phyloP scores from a whole-genome alignment of 1,140 invertebrate genomes.

The Hyposmocoma kahamanoa region DNA sequence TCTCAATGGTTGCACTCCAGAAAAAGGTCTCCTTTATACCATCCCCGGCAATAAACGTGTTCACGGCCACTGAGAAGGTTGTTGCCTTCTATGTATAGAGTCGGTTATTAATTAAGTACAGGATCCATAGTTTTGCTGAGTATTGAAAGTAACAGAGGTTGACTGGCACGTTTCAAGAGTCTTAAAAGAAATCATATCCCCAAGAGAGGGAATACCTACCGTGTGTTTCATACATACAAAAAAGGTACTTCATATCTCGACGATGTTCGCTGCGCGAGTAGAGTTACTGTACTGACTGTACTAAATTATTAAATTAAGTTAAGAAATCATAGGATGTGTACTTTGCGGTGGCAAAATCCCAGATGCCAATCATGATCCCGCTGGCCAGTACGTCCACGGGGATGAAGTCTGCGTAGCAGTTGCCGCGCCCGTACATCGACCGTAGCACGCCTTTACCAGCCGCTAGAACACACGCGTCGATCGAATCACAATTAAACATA shows the following conservation, averaged over 20 bases:
- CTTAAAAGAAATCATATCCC: too few species aligned
- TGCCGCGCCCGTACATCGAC: not conserved
- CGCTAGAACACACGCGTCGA: too few species aligned
- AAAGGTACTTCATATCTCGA: not conserved
- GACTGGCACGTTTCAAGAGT: too few species aligned
- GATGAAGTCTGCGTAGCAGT: not conserved
- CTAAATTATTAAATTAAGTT: not conserved
- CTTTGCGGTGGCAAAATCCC: not conserved
- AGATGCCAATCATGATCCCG: not conserved
- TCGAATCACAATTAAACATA: too few species aligned
- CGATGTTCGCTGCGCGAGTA: not conserved
- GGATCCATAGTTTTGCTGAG: too few species aligned
- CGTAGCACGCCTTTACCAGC: not conserved
- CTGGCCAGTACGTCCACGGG: not conserved
- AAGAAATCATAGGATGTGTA: not conserved
- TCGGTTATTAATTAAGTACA: too few species aligned
- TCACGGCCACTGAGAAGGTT: too few species aligned
- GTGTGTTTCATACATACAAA: not conserved
- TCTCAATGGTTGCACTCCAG: too few species aligned
- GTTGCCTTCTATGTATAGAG: too few species aligned
- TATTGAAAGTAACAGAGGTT: too few species aligned
- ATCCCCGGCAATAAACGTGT: too few species aligned
- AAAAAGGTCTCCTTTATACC: too few species aligned
- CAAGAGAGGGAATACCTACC: not conserved
- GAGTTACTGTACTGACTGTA: not conserved